phyloP scores from a whole-genome alignment of 2,888 invertebrate species.

The Candidula unifasciata region DNA sequence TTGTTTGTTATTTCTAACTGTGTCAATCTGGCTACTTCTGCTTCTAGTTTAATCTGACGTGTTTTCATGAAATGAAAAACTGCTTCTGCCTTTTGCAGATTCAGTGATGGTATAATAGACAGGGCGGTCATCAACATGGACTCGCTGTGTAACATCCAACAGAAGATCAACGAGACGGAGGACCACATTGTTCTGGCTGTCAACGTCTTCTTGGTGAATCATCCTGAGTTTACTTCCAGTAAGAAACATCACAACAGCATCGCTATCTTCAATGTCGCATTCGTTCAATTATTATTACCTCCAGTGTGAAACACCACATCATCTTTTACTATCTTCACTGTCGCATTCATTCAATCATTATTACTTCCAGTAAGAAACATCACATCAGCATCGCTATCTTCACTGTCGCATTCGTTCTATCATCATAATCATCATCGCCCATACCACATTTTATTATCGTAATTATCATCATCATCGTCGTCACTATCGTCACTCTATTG shows the following conservation, averaged over 20 bases:
- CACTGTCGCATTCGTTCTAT: not conserved
- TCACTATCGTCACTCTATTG: no score
- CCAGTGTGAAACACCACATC: no score
- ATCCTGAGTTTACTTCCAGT: not conserved
- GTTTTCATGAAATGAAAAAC: no score
- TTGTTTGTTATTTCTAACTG: no score
- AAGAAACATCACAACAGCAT: not conserved
- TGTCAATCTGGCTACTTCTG: no score
- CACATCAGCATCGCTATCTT: not conserved
- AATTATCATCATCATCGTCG: no score
- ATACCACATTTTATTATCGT: no score
- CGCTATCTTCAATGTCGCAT: not conserved
- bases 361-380: not conserved
- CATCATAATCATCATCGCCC: not conserved
- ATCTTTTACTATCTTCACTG: no score
- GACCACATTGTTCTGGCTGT: constrained; percentile 59
- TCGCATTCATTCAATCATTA: no score
- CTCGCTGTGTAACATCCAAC: constrained; percentile 61
- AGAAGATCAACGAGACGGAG: constrained; percentile 49
- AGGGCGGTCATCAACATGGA: constrained; percentile 59
- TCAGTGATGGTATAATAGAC: constrained; percentile 55
- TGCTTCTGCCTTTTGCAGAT: constrained; percentile 25
- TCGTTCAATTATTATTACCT: not conserved
- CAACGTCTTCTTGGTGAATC: constrained; percentile 30
- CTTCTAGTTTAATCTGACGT: no score